These are phyloP conservation scores for Tachysurus vachellii DNA, from an alignment of 2,113 vertebrate species.

Conservation along the genomic window DNA sequence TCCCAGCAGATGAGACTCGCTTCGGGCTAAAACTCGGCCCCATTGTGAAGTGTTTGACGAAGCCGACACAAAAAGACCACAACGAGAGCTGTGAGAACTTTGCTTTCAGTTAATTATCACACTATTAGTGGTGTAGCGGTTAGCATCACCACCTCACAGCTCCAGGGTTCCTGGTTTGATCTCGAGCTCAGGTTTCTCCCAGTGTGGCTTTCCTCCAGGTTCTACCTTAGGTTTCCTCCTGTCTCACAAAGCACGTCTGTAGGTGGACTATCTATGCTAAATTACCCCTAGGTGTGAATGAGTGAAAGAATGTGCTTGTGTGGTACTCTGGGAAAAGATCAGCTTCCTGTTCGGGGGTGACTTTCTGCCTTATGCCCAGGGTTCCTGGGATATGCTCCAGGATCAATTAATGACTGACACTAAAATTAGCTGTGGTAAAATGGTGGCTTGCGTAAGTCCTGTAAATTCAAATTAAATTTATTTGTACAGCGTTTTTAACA, in stretches of 20 bases:
- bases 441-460: not conserved
- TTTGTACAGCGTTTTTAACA: no score
- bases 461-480: not conserved
- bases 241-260: not conserved
- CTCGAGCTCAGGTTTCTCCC: not conserved
- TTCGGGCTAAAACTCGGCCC: not conserved
- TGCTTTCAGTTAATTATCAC: not conserved
- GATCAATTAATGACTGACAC: not conserved
- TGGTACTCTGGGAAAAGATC: not conserved
- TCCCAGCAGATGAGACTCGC: not conserved
- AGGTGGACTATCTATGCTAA: not conserved
- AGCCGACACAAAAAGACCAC: not conserved
- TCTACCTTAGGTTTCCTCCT: not conserved
- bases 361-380: not conserved
- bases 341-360: not conserved
- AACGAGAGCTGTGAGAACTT: not conserved
- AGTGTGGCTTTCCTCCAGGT: not conserved
- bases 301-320: not conserved
- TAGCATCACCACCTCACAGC: not conserved
- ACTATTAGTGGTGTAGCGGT: not conserved
- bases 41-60: not conserved
- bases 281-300: not conserved
- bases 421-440: not conserved
- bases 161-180: not conserved
- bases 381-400: not conserved